These are phyloP conservation scores for Oikopleura albicans DNA, from an alignment of 23 tunicate genomes.

Conservation along the genomic window DNA sequence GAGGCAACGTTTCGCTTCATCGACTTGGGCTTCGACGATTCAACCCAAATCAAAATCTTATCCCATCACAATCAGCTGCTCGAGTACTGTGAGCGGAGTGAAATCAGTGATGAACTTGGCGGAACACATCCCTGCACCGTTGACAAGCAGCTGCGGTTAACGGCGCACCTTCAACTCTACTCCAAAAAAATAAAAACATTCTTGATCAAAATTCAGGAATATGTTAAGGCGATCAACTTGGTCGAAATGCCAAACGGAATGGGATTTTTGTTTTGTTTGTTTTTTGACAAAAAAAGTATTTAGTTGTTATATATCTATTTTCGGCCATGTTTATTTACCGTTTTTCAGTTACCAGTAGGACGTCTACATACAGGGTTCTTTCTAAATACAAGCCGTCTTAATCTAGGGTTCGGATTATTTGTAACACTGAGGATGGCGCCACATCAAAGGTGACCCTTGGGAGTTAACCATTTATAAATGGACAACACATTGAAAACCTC, in stretches of 20 bases:
- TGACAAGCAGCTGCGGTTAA: neutral
- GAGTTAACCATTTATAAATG: too few relatives aligned
- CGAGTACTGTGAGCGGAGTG: neutral
- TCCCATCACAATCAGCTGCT: neutral
- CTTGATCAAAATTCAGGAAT: neutral
- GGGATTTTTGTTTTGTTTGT: too few relatives aligned
- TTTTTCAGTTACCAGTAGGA: too few relatives aligned
- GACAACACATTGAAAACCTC: too few relatives aligned
- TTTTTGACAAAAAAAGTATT: too few relatives aligned
- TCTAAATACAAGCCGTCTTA: too few relatives aligned
- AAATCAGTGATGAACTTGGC: neutral
- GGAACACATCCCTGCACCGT: neutral
- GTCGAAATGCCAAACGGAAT: neutral
- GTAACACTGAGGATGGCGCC: too few relatives aligned
- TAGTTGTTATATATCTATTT: too few relatives aligned
- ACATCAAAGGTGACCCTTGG: too few relatives aligned
- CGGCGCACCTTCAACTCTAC: neutral
- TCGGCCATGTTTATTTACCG: too few relatives aligned
- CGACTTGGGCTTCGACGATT: neutral
- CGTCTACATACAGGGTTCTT: too few relatives aligned
- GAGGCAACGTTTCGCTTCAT: slow-evolving; percentile 3
- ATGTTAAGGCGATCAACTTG: neutral
- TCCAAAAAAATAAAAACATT: neutral
- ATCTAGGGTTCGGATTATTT: too few relatives aligned
- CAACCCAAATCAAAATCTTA: neutral